Conservation (phyloP, 1,140 invertebrate species). For the Sitodiplosis mosellana region DNA sequence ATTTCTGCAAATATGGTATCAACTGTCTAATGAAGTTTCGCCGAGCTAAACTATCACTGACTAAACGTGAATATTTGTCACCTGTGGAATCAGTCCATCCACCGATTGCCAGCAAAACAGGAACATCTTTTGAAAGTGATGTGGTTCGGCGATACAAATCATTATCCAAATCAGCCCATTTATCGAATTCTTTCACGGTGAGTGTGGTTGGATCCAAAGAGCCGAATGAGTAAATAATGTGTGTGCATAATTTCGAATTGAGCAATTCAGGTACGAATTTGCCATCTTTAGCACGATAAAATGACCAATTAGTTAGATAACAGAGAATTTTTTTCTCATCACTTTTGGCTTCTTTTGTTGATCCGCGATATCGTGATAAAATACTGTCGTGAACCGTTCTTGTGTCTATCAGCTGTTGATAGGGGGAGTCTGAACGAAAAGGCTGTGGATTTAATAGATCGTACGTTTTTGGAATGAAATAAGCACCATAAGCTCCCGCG, state of each 20-base stretch:
- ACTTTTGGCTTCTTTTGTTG: slow-evolving; percentile 7
- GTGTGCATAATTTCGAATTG: slow-evolving; percentile 62
- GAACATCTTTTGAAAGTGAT: slow-evolving; percentile 26
- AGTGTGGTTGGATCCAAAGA: slow-evolving; percentile 58
- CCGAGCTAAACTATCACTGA: slow-evolving; percentile 39
- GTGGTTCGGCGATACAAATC: slow-evolving; percentile 34
- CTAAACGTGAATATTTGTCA: slow-evolving; percentile 64
- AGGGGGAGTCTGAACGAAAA: slow-evolving; percentile 17
- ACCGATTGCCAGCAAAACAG: slow-evolving; percentile 62
- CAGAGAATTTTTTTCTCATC: slow-evolving; percentile 40
- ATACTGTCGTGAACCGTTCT: slow-evolving; percentile 8
- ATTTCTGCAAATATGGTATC: slow-evolving; percentile 45
- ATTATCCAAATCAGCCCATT: slow-evolving; percentile 70
- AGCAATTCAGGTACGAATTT: slow-evolving; percentile 74
- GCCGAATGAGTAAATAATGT: slow-evolving; percentile 81
- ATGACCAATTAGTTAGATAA: slow-evolving; percentile 77
- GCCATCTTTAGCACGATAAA: slow-evolving; percentile 61
- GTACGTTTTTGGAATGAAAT: slow-evolving; percentile 10
- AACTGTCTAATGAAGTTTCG: slow-evolving; percentile 46
- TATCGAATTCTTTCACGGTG: slow-evolving; percentile 57
- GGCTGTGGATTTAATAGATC: slow-evolving; percentile 11
- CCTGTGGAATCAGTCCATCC: slow-evolving; percentile 77
- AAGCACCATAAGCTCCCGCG: slow-evolving; percentile 20
- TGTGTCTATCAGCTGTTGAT: slow-evolving; percentile 16
- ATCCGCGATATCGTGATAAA: slow-evolving; percentile 10